A percentile compares a stretch with the other conserved stretches of the same genome.
Conservation (phyloP, 2,113 vertebrate genomes). For the Neomonachus schauinslandi region DNA sequence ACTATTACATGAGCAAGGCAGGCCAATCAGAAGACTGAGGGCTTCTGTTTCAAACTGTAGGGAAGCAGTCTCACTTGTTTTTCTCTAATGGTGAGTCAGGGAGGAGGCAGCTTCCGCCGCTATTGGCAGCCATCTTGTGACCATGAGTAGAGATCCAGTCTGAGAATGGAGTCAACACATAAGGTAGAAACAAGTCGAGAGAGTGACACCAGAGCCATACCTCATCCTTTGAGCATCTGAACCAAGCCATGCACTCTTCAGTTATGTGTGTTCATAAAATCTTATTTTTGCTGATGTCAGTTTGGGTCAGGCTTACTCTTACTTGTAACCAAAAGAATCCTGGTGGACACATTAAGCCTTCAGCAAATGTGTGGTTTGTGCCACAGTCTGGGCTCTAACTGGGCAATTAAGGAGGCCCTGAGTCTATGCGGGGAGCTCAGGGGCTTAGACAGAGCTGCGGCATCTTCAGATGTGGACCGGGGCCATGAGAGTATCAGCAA, state of each 20-base stretch:
- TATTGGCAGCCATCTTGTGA: conserved; percentile 19
- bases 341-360: background rate
- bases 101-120: rapidly evolving
- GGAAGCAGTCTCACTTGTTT: background rate
- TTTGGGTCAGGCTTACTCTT: background rate
- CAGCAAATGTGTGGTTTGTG: background rate
- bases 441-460: background rate
- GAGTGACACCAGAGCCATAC: background rate
- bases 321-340: conserved; percentile 39
- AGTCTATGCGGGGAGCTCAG: background rate
- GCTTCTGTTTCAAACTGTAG: background rate
- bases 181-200: background rate
- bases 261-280: background rate
- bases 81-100: background rate
- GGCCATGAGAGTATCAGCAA: background rate
- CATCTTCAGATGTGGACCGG: too few species aligned
- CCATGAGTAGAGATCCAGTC: background rate
- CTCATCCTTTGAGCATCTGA: conserved; percentile 20
- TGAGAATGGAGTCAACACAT: background rate
- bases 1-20: background rate
- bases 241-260: background rate
- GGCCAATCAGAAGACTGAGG: background rate
- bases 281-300: conserved; percentile 30
- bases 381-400: background rate
- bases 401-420: background rate